A percentile compares a stretch with the other conserved stretches of the same genome.
Conservation (phyloP, 2,888 invertebrate genomes). For the Sympetrum striolatum region DNA sequence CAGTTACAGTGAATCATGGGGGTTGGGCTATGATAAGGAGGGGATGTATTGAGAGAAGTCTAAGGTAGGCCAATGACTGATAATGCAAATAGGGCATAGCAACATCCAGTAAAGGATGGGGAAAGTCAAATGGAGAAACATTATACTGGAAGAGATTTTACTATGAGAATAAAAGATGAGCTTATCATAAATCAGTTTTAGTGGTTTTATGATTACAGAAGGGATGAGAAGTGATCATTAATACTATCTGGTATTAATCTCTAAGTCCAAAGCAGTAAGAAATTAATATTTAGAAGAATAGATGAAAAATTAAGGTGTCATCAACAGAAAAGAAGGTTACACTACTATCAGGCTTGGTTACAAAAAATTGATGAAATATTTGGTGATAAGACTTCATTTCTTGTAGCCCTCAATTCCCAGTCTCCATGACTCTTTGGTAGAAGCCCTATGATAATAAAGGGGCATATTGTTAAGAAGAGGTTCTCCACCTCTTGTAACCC, state of each 20-base stretch:
- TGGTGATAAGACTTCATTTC: conserved; percentile 41
- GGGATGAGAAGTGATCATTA: not conserved
- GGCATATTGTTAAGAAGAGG: conserved; percentile 17
- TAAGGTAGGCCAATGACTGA: conserved; percentile 9
- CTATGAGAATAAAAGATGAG: conserved; percentile 20
- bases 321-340: not conserved
- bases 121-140: conserved; percentile 2
- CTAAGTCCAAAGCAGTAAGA: not conserved
- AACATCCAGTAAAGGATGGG: not conserved
- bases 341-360: not conserved
- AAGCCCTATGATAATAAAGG: conserved; percentile 4
- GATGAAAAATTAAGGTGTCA: not conserved
- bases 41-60: conserved; percentile 1
- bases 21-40: not conserved
- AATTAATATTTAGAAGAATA: not conserved
- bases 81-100: conserved; percentile 6
- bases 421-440: conserved; percentile 15
- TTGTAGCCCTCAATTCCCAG: conserved; percentile 16
- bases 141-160: conserved; percentile 7
- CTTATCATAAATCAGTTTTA: conserved; percentile 17
- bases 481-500: conserved; percentile 8
- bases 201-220: not conserved
- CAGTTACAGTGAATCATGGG: conserved; percentile 62
- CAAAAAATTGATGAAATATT: conserved; percentile 1
- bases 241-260: not conserved